phyloP scores from a whole-genome alignment of 2,797 vertebrate genomes.

The Eleutherodactylus coqui region DNA sequence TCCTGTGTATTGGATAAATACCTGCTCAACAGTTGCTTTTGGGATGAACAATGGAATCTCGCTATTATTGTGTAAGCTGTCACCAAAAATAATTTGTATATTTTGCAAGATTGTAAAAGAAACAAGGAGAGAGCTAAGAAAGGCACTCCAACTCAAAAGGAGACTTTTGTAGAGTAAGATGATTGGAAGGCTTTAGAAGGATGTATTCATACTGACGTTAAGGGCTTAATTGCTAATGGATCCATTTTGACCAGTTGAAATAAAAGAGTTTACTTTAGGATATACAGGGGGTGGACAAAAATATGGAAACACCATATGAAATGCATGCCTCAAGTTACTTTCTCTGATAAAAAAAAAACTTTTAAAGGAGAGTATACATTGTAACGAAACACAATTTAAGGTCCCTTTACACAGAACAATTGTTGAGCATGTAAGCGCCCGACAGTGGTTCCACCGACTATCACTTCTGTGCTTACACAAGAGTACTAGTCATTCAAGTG shows the following conservation, averaged over 20 bases:
- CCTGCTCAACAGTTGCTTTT: slow-evolving; percentile 26
- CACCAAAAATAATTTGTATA: slow-evolving; percentile 29
- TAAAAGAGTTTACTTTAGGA: neutral
- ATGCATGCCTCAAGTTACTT: too few species aligned
- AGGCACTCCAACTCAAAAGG: neutral
- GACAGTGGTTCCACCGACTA: too few species aligned
- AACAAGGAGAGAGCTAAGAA: slow-evolving; percentile 15
- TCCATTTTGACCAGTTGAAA: neutral
- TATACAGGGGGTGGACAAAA: too few species aligned
- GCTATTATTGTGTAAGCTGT: slow-evolving; percentile 28
- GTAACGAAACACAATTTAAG: too few species aligned
- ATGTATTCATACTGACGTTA: neutral
- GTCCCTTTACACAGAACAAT: too few species aligned
- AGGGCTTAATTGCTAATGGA: neutral
- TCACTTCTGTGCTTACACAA: too few species aligned
- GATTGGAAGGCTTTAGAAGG: neutral
- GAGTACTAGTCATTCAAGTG: too few species aligned
- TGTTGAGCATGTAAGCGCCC: too few species aligned
- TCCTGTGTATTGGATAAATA: slow-evolving; percentile 40
- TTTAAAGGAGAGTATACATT: too few species aligned
- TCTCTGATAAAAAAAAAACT: too few species aligned
- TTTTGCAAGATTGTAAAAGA: slow-evolving; percentile 1
- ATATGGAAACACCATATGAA: too few species aligned
- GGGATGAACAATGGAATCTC: neutral
- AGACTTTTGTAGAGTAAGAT: neutral